Evolutionary conservation across 2,888 invertebrate species (phyloP).

Genomic region (Eupithecia subfuscata): DNA sequence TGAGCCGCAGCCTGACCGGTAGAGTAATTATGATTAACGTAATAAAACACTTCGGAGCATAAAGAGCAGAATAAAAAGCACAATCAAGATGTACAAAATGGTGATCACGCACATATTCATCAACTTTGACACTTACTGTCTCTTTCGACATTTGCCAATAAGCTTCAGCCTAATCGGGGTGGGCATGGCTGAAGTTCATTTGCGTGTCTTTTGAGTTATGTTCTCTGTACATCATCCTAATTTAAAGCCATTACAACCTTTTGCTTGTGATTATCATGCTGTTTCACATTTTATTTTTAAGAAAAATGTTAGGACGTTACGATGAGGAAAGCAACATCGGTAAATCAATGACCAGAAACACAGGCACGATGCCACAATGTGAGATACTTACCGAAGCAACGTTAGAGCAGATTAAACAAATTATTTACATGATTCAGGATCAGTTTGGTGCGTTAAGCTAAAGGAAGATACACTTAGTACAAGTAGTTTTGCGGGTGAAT

Average conservation of each 20-base stretch:
- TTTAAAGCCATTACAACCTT: not conserved
- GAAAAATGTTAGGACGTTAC: not conserved
- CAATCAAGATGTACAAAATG: not conserved
- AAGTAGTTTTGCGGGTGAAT: not conserved
- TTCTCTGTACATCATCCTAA: not conserved
- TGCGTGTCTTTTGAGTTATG: not conserved
- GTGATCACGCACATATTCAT: not conserved
- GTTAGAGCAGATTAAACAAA: slow-evolving; percentile 5
- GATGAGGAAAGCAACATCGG: not conserved
- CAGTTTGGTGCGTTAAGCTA: slow-evolving; percentile 2
- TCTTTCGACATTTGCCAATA: not conserved
- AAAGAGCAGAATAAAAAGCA: not conserved
- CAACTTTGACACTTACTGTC: not conserved
- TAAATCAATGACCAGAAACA: slow-evolving; percentile 1
- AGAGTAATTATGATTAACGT: not conserved
- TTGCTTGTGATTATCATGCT: not conserved
- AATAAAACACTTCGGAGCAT: not conserved
- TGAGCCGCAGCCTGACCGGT: not conserved
- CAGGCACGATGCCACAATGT: not conserved
- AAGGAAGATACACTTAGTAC: not conserved
- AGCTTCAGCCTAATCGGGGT: not conserved
- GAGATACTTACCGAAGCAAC: slow-evolving; percentile 4
- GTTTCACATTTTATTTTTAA: not conserved
- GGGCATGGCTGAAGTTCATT: not conserved
- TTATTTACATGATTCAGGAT: slow-evolving; percentile 12